Base-by-base conservation (phyloP, 2,113 vertebrate species). In the Tursiops truncatus region DNA sequence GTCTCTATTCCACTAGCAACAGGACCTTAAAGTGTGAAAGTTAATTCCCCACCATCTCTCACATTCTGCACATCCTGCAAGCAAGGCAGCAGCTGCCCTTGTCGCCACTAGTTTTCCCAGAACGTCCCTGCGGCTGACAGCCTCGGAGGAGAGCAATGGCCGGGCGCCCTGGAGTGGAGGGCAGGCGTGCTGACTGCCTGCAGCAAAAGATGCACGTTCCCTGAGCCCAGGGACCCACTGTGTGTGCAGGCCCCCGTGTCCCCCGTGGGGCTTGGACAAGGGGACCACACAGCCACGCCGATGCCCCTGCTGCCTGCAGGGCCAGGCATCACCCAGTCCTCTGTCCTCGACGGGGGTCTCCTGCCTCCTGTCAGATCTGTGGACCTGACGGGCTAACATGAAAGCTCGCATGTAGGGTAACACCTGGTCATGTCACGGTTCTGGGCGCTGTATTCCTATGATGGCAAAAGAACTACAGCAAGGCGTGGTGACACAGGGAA, bases 341-440 rank as follows among this genome's bases (percentile, higher is more conserved):
- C 20, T 38, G 31, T 74, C 77, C 33, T 6, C 2, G 44, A 28
- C 44, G 7, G 41, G 56, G 38, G 10, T 10, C 18, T 25, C 28
- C 13, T 25, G 3, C 33, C 41, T 25, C 33, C 62, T 1, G 0
- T 21, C 1, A 14, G 76, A 8, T 6, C 68, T 1, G 0, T 1
- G 12, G 25, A 8, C 23, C 17, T 0, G 60, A 1, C 13, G 13
- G 33, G n/a, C 25, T 25, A 21, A 9, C 1, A 2, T 17, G 31
- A n/a, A 4, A 56, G 68, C 77, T 15, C 14, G 0, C 23, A 38
- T 23, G 33, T 28, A 12, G 18, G 23, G 18, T 8, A 6, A 58
- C 23, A 21, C 26, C 62, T 12, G 17, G n/a, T 36, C 62, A 41
- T 12, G 15, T 62, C n/a, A 2, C 44, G 26, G 60, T 41, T 33